These are phyloP conservation scores for Chinchilla lanigera DNA, from an alignment of 2,113 vertebrate species.

Conservation along the genomic window DNA sequence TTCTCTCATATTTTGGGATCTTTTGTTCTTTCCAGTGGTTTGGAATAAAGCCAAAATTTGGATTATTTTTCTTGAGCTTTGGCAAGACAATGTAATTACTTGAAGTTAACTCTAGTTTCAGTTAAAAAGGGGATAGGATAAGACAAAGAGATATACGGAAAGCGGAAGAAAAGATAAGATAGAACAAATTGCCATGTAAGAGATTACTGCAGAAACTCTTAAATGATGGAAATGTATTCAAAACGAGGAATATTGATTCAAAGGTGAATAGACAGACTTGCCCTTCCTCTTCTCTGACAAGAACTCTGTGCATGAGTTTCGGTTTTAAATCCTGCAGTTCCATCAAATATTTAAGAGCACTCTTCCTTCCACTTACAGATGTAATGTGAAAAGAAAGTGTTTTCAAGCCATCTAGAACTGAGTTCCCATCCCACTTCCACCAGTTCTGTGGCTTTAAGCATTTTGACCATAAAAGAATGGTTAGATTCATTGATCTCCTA, in stretches of 20 bases:
- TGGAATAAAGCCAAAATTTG: constrained; percentile 62
- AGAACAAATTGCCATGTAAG: not conserved
- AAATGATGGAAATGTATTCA: not conserved
- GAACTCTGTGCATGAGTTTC: not conserved
- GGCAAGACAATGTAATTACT: not conserved
- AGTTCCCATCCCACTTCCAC: constrained; percentile 31
- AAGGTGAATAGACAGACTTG: not conserved
- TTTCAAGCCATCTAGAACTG: not conserved
- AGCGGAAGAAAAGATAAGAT: not conserved
- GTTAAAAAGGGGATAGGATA: not conserved
- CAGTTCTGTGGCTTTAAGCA: not conserved
- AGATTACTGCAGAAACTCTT: not conserved
- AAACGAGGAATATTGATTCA: not conserved
- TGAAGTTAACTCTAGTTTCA: constrained; percentile 16
- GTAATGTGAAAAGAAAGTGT: not conserved
- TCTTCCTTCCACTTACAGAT: not conserved
- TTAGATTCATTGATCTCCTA: not conserved
- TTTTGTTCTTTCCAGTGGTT: constrained; percentile 54
- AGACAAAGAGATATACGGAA: not conserved
- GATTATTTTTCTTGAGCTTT: constrained; percentile 61
- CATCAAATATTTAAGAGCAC: constrained; percentile 12
- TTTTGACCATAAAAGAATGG: not conserved
- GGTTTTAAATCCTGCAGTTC: not conserved
- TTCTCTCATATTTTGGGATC: constrained; percentile 66
- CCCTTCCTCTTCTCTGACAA: not conserved